Conservation (phyloP, 1,140 invertebrate species). For the Maniola jurtina region DNA sequence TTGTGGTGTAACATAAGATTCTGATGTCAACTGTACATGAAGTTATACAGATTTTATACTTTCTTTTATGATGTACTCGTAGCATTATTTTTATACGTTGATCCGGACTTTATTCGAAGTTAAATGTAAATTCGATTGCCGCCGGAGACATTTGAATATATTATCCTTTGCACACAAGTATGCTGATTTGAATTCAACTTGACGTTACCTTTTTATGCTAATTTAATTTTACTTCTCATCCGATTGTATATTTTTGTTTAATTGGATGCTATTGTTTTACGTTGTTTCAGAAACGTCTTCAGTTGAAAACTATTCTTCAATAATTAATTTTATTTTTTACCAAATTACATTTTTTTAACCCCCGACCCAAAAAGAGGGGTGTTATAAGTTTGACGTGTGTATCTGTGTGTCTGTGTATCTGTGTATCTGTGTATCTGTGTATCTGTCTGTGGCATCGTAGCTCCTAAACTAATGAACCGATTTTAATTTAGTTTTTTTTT, state of each 20-base stretch:
- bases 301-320: no score
- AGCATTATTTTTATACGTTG: slow-evolving; percentile 19
- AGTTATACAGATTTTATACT: slow-evolving; percentile 8
- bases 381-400: no score
- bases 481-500: no score
- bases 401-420: no score
- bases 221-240: slow-evolving; percentile 1
- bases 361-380: no score
- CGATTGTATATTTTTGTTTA: neutral
- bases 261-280: neutral
- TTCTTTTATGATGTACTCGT: neutral
- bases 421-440: no score
- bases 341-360: no score
- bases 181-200: slow-evolving; percentile 24
- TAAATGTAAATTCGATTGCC: slow-evolving; percentile 28
- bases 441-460: no score
- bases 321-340: no score
- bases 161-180: slow-evolving; percentile 26
- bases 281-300: neutral
- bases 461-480: no score
- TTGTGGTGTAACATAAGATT: neutral
- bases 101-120: slow-evolving; percentile 21
- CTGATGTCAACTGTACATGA: slow-evolving; percentile 3
- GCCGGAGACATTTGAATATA: slow-evolving; percentile 23
- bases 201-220: slow-evolving; percentile 11